Evolutionary conservation across 2,797 vertebrate species (phyloP).

Genomic region (Helarctos malayanus): DNA sequence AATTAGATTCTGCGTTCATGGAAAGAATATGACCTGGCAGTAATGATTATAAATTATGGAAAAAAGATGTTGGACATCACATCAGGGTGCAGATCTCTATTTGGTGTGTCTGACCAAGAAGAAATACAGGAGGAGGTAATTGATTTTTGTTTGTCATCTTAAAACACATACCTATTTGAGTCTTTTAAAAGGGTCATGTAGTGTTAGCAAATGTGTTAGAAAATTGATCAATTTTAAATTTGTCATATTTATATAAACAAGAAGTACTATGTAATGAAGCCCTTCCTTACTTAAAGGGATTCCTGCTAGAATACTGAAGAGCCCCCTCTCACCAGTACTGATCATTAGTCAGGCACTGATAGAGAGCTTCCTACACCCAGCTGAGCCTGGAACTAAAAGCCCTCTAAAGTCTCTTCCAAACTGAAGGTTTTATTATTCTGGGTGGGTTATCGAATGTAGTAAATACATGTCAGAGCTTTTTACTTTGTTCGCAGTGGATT

Average conservation of each 20-base stretch:
- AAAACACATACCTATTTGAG: neutral
- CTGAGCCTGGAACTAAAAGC: neutral
- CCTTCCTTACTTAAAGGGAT: neutral
- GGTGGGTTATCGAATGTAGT: neutral
- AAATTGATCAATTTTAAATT: conserved; percentile 17
- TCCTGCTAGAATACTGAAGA: neutral
- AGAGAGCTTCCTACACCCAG: neutral
- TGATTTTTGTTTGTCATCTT: conserved; percentile 57
- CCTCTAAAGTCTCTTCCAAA: neutral
- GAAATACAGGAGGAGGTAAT: conserved; percentile 86
- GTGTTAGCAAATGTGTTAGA: conserved; percentile 7
- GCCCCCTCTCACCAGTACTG: neutral
- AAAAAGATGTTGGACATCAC: conserved; percentile 91
- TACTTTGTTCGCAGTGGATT: neutral
- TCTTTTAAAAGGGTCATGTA: conserved; percentile 15
- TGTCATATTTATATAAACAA: conserved; percentile 17
- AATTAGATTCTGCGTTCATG: conserved; percentile 91
- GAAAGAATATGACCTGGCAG: conserved; percentile 91
- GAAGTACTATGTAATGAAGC: conserved; percentile 43
- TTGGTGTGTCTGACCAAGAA: conserved; percentile 67
- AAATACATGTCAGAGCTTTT: neutral
- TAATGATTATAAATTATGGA: conserved; percentile 92
- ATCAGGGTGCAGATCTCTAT: conserved; percentile 72
- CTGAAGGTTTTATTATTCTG: conserved; percentile 23
- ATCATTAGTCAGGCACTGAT: neutral